phyloP scores from a whole-genome alignment of 2,113 vertebrate genomes.

The Barbus barbus region DNA sequence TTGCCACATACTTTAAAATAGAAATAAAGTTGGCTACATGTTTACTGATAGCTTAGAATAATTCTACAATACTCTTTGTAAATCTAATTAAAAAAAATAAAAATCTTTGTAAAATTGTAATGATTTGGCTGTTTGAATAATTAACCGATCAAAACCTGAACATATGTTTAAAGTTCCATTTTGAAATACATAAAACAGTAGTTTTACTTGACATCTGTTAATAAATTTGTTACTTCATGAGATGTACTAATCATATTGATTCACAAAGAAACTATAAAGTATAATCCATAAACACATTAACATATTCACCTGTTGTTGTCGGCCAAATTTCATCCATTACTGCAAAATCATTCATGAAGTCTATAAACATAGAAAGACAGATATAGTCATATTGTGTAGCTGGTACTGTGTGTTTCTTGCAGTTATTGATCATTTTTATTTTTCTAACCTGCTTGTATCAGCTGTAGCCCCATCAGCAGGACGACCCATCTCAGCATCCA shows the following conservation, averaged over 20 bases:
- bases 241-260: background rate
- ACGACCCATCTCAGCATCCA: constrained; percentile 40
- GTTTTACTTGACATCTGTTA: background rate
- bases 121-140: background rate
- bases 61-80: background rate
- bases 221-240: background rate
- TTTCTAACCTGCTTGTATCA: constrained; percentile 36
- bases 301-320: constrained; percentile 10
- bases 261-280: background rate
- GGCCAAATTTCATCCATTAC: background rate
- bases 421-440: background rate
- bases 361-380: background rate
- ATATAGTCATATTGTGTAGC: background rate
- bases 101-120: background rate
- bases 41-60: background rate
- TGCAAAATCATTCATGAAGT: background rate
- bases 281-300: background rate
- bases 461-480: constrained; percentile 15
- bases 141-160: too few relatives aligned
- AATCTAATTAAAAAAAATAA: background rate
- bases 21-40: background rate
- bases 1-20: background rate
- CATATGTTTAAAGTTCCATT: too few relatives aligned
- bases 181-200: too few relatives aligned
- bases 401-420: background rate